A percentile compares a stretch with the other conserved stretches of the same genome.
phyloP scores from a whole-genome alignment of 2,113 vertebrate species.

The Diadophis punctatus region DNA sequence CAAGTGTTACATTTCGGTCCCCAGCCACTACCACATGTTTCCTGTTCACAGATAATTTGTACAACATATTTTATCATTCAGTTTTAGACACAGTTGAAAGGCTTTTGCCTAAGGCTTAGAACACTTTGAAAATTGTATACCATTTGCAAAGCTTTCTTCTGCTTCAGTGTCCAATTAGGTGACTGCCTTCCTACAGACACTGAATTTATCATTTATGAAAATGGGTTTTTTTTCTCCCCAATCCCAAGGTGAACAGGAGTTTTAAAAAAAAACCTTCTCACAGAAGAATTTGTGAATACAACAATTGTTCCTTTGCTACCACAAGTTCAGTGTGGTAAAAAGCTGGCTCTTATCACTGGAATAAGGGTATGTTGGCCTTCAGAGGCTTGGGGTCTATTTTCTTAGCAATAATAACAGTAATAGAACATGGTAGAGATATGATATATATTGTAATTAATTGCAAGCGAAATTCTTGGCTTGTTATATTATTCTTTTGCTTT shows the following conservation, averaged over 20 bases:
- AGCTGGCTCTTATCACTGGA: slow-evolving; percentile 34
- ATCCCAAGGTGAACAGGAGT: slow-evolving; percentile 71
- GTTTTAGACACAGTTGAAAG: slow-evolving; percentile 88
- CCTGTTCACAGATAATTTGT: slow-evolving; percentile 90
- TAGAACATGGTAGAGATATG: not conserved
- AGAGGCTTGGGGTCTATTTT: slow-evolving; percentile 38
- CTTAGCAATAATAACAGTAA: slow-evolving; percentile 34
- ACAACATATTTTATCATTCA: slow-evolving; percentile 91
- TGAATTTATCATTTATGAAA: slow-evolving; percentile 75
- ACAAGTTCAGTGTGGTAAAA: not conserved
- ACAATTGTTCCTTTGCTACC: slow-evolving; percentile 39
- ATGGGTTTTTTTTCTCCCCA: slow-evolving; percentile 32
- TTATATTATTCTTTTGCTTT: not conserved
- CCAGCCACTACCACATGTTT: slow-evolving; percentile 83
- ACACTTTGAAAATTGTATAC: slow-evolving; percentile 88
- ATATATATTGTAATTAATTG: slow-evolving; percentile 21
- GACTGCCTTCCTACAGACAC: slow-evolving; percentile 77
- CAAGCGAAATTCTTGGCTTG: not conserved
- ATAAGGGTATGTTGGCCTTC: slow-evolving; percentile 29
- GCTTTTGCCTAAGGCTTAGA: slow-evolving; percentile 87
- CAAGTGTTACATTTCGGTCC: slow-evolving; percentile 85
- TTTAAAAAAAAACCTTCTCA: slow-evolving; percentile 45
- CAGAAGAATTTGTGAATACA: slow-evolving; percentile 57
- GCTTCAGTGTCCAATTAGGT: slow-evolving; percentile 84
- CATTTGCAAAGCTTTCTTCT: slow-evolving; percentile 84